Evolutionary conservation across 2,888 invertebrate species (phyloP), one percentile per base, ranked within the genome.

Genomic region (Gonocerus acuteangulatus): DNA sequence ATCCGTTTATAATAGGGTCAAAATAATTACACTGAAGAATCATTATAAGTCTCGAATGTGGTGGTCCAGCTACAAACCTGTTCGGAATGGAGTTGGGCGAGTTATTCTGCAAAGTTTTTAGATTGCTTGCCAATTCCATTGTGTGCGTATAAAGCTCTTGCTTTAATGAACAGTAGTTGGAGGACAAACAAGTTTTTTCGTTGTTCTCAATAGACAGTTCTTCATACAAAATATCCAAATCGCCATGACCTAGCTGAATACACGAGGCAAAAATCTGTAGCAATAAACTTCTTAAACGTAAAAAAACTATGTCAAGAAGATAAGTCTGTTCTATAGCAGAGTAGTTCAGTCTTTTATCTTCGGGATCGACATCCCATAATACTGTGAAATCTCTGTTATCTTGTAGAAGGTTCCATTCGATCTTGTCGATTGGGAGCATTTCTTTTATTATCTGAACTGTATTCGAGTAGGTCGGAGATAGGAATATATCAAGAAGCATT

Each of bases 321-420:
- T 63, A 65, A 9, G 66, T 62, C 11, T 61, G 56, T 3, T 62
- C 48, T 9, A 67, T 60, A 9, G 67, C 68, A 57, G 69, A 69
- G 52, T 67, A 61, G 34, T 66, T 67, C 60, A 61, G 48, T 60
- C 65, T 75, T 39, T 65, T 51, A 57, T 61, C 78, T 27, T 57
- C 57, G 0, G 85, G 83, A 69, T 88, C 85, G 83, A 83, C 88
- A 68, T 80, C 80, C 9, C 83, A 77, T 70, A 86, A 82, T 6
- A 87, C 84, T 63, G 79, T 78, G 22, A 89, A 76, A 73, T 92
- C 90, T 44, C 89, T 81, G 75, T 91, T 91, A 75, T 91, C 89
- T 49, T 81, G 80, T 71, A 66, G 72, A 70, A 44, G 61, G 27
- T 71, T 68, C 49, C 81, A 84, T 54, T 78, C 75, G 57, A 81